Evolutionary conservation across 2,113 vertebrate genomes (phyloP).

Genomic region (Dendropsophus ebraccatus): DNA sequence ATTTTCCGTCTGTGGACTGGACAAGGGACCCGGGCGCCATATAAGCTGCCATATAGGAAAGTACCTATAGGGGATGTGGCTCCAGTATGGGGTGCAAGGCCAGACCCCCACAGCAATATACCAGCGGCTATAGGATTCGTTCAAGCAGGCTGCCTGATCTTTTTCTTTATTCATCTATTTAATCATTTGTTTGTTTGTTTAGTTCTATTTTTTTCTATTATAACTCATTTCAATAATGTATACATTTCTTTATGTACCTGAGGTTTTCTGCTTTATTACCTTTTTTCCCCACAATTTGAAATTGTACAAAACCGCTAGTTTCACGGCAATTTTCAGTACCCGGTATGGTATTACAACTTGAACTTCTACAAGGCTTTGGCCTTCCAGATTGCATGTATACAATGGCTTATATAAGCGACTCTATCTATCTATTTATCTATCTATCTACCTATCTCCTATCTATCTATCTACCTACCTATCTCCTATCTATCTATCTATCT

Average conservation of each 20-base stretch:
- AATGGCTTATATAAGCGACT: neutral
- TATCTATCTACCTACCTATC: neutral
- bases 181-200: neutral
- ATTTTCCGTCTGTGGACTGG: constrained; percentile 54
- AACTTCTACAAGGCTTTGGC: constrained; percentile 55
- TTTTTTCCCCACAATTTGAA: neutral
- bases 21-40: neutral
- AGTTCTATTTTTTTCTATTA: neutral
- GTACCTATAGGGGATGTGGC: neutral
- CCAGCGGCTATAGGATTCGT: neutral
- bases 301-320: too few relatives aligned
- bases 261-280: neutral
- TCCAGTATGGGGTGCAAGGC: neutral
- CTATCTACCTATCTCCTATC: neutral
- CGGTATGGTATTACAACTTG: constrained; percentile 27
- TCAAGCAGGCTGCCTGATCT: too few relatives aligned
- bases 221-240: neutral
- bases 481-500: too few relatives aligned
- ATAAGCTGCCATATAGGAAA: neutral
- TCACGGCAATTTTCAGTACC: too few relatives aligned
- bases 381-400: neutral
- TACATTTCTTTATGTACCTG: neutral
- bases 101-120: neutral
- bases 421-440: neutral
- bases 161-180: neutral